Conservation (phyloP, 2,113 vertebrate genomes). For the Solenodon paradoxus region DNA sequence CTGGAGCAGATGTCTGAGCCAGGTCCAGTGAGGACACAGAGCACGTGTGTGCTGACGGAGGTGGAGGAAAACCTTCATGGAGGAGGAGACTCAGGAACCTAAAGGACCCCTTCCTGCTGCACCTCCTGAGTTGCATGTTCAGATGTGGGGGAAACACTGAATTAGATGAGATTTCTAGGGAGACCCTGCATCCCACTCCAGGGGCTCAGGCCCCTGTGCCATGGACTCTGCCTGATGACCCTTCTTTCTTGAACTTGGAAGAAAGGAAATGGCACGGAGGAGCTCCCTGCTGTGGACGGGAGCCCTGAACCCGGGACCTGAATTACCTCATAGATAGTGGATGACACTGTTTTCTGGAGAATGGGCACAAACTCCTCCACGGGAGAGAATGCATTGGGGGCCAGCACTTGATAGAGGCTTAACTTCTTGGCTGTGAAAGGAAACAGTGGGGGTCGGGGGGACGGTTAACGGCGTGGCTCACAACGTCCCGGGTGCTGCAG, state of each 20-base stretch:
- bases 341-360: slow-evolving; percentile 86
- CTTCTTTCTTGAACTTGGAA: background rate
- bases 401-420: slow-evolving; percentile 87
- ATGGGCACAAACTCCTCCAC: slow-evolving; percentile 87
- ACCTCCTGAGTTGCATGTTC: background rate
- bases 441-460: background rate
- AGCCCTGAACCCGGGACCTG: background rate
- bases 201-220: background rate
- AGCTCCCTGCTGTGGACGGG: background rate
- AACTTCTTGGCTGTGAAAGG: slow-evolving; percentile 84
- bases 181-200: background rate
- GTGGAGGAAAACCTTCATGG: background rate
- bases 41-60: background rate
- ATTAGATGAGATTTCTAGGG: background rate
- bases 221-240: background rate
- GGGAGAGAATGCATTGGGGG: slow-evolving; percentile 83
- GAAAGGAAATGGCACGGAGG: background rate
- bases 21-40: background rate
- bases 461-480: too few relatives aligned
- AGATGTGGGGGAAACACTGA: background rate
- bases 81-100: background rate
- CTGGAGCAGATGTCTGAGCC: background rate
- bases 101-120: background rate
- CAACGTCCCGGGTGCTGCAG: background rate
- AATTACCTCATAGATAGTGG: slow-evolving; percentile 84